phyloP scores from a whole-genome alignment of 2,888 invertebrate genomes.

The Netelia melanura region DNA sequence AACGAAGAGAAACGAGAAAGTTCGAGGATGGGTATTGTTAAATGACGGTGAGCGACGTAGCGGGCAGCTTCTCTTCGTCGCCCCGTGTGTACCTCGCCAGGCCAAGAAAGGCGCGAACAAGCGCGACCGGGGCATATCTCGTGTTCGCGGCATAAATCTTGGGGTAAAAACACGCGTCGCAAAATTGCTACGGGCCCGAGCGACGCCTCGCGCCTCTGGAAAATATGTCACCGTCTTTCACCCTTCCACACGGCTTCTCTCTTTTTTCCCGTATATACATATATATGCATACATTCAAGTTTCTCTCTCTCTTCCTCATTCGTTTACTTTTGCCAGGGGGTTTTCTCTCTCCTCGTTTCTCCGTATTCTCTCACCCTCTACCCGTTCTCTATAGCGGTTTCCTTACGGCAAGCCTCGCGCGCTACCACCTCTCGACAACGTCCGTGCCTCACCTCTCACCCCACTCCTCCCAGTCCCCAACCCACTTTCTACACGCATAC shows the following conservation, averaged over 20 bases:
- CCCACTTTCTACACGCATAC: slow-evolving; percentile 4
- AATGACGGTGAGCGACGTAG: slow-evolving; percentile 69
- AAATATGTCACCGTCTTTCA: slow-evolving; percentile 77
- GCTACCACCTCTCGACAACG: background rate
- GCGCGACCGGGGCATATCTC: slow-evolving; percentile 52
- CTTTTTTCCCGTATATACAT: slow-evolving; percentile 1
- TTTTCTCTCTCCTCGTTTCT: slow-evolving; percentile 5
- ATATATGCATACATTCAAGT: slow-evolving; percentile 4
- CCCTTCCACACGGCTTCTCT: slow-evolving; percentile 15
- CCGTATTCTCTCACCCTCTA: background rate
- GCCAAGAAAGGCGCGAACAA: background rate
- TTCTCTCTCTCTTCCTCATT: slow-evolving; percentile 7
- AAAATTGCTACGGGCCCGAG: slow-evolving; percentile 78
- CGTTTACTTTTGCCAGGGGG: slow-evolving; percentile 27
- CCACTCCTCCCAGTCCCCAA: background rate
- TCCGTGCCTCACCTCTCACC: slow-evolving; percentile 3
- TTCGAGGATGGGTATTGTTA: slow-evolving; percentile 72
- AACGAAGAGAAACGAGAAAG: slow-evolving; percentile 69
- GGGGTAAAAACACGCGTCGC: slow-evolving; percentile 80
- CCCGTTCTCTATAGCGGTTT: background rate
- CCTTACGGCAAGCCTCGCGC: slow-evolving; percentile 1
- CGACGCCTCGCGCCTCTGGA: slow-evolving; percentile 69
- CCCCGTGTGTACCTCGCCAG: background rate
- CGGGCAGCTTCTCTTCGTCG: background rate
- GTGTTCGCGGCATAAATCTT: slow-evolving; percentile 78